These are phyloP conservation scores for Aegithalos caudatus DNA, from an alignment of 2,113 vertebrate genomes.

Conservation along the genomic window DNA sequence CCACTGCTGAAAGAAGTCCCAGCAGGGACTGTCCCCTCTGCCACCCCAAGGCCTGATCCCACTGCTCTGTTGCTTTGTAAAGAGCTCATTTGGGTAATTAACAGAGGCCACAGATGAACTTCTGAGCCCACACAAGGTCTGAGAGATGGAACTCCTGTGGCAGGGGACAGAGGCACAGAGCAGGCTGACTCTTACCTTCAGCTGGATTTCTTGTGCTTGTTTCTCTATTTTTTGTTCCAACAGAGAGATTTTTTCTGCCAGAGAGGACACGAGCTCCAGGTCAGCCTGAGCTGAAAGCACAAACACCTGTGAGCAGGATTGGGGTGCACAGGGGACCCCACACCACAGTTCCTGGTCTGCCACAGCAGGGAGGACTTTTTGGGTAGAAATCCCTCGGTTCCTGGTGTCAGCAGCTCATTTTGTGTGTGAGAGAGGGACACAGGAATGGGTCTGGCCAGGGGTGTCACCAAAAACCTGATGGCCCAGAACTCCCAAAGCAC, in stretches of 20 bases:
- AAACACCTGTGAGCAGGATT: neutral
- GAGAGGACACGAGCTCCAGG: slow-evolving; percentile 70
- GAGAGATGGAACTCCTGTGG: neutral
- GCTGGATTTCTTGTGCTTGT: slow-evolving; percentile 75
- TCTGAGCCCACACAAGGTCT: neutral
- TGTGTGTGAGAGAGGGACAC: accelerated
- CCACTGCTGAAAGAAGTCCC: neutral
- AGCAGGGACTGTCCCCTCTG: neutral
- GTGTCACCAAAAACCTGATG: neutral
- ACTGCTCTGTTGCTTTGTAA: neutral
- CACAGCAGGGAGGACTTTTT: neutral
- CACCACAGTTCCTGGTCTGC: neutral
- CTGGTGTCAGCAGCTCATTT: accelerated
- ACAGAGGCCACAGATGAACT: neutral
- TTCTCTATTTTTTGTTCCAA: slow-evolving; percentile 76
- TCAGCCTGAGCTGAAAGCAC: slow-evolving; percentile 57
- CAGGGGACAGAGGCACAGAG: neutral
- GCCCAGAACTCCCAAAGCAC: neutral
- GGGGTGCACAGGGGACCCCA: neutral
- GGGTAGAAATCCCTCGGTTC: neutral
- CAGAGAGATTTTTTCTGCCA: slow-evolving; percentile 73
- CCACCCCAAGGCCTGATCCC: neutral
- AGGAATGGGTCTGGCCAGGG: neutral
- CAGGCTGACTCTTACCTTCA: slow-evolving; percentile 73
- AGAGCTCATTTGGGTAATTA: neutral